phyloP scores from a whole-genome alignment of 92 coral and sea anemone genomes.

The Paragorgia papillata region DNA sequence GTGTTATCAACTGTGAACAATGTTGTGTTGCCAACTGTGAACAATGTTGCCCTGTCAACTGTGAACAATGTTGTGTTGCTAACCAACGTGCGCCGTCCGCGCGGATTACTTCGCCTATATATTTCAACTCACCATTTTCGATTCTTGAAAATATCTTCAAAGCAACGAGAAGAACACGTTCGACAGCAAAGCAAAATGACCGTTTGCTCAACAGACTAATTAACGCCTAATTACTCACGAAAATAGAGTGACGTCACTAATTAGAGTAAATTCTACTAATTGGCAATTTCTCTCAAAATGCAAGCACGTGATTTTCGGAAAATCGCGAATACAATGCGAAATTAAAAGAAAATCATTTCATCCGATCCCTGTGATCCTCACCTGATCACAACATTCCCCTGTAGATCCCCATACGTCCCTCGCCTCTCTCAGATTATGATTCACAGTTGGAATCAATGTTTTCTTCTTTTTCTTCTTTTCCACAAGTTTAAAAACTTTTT shows the following conservation, averaged over 20 bases:
- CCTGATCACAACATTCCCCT: constrained; percentile 19
- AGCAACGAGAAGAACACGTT: constrained; percentile 15
- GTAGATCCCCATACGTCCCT: constrained; percentile 7
- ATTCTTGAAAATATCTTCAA: constrained; percentile 18
- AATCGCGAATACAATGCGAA: too few relatives aligned
- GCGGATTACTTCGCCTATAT: too few relatives aligned
- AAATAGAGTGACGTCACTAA: too few relatives aligned
- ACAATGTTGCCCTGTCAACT: too few relatives aligned
- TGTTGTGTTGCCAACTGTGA: too few relatives aligned
- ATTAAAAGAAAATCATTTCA: too few relatives aligned
- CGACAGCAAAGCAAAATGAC: neutral
- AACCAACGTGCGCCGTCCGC: too few relatives aligned
- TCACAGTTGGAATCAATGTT: neutral
- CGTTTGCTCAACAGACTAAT: neutral
- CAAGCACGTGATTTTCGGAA: neutral
- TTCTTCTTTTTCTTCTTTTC: neutral
- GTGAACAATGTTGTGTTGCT: too few relatives aligned
- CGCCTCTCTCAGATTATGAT: neutral
- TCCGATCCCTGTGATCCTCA: too few relatives aligned
- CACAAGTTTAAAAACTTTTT: constrained; percentile 5
- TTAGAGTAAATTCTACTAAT: too few relatives aligned
- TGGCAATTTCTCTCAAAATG: neutral
- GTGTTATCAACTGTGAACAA: too few relatives aligned
- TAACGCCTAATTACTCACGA: neutral
- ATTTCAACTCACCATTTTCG: constrained; percentile 37